Base-by-base conservation (phyloP, 2,113 vertebrate species). In the Brienomyrus brachyistius region DNA sequence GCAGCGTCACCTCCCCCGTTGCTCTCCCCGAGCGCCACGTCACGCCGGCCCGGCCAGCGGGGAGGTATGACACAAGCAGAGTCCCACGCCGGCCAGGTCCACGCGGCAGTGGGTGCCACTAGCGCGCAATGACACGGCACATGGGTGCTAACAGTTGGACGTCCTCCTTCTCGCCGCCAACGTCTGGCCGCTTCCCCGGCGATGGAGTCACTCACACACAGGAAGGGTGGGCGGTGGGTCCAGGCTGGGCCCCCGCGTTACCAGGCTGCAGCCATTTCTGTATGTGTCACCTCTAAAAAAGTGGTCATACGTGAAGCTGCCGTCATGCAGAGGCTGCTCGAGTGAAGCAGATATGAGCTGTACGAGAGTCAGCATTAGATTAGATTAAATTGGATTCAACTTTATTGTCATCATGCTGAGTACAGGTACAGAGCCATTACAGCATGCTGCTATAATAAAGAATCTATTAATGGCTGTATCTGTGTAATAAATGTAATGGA, bases 231-330 rank as follows among this genome's bases (percentile, higher is more conserved):
- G 89, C 40, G 80, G 77, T 43, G 83, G 89, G 31, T 50, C 23
- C 52, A 59, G 89, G 89, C 80, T 19, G 89, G 80, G 88, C 23
- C 59, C 43, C 4, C 47, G 9, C 54, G 62, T 62, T 62, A 43
- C 62, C 89, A 31, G 87, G 88, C 80, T 88, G 90, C 86, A 82
- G 86, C 86, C 82, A 88, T 89, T 87, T 84, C 48, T 82, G 90
- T 87, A 88, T 87, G 87, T 86, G 70, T 91, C 74, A 89, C 74
- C 74, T 51, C 74, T 54, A 56, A 43, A 54, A 45, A 31, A 89
- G 31, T 52, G 66, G 66, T 82, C 88, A 88, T 88, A 74, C 62
- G 27, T 66, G 59, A 74, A 5, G 47, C 62, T 74, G 54, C 13
- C 40, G 35, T 56, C 54, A 47, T 5, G 31, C 23, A 35, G 45